These are phyloP conservation scores for Ips typographus DNA, from an alignment of 1,140 invertebrate genomes.

Conservation along the genomic window DNA sequence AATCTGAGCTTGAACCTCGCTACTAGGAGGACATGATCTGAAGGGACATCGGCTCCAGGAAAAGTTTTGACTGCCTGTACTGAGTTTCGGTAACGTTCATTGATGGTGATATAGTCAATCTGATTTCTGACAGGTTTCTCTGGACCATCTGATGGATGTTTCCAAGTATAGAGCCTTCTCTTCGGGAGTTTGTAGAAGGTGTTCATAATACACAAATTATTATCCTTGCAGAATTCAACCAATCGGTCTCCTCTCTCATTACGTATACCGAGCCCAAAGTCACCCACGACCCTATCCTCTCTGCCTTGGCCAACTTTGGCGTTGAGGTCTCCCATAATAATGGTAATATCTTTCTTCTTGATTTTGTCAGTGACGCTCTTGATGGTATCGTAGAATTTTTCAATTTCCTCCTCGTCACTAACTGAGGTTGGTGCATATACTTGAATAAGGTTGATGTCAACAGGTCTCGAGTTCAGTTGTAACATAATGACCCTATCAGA, in stretches of 20 bases:
- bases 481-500: conserved; percentile 36
- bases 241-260: conserved; percentile 48
- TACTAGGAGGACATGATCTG: conserved; percentile 45
- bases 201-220: conserved; percentile 45
- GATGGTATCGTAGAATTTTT: conserved; percentile 40
- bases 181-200: conserved; percentile 46
- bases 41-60: conserved; percentile 36
- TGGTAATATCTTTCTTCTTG: conserved; percentile 38
- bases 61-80: conserved; percentile 45
- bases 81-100: conserved; percentile 44
- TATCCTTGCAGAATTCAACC: conserved; percentile 47
- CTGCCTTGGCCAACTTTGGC: conserved; percentile 40
- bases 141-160: conserved; percentile 43
- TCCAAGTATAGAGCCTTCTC: conserved; percentile 50
- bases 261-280: conserved; percentile 41
- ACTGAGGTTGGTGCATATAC: conserved; percentile 44
- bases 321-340: too few relatives aligned
- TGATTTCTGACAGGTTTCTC: conserved; percentile 46
- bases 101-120: conserved; percentile 48
- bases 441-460: conserved; percentile 45
- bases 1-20: conserved; percentile 1
- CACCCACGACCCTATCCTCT: conserved; percentile 13
- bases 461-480: conserved; percentile 31
- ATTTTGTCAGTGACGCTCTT: conserved; percentile 19
- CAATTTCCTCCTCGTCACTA: conserved; percentile 33